phyloP scores from a whole-genome alignment of 2,888 invertebrate genomes.

The Cenopis cana region DNA sequence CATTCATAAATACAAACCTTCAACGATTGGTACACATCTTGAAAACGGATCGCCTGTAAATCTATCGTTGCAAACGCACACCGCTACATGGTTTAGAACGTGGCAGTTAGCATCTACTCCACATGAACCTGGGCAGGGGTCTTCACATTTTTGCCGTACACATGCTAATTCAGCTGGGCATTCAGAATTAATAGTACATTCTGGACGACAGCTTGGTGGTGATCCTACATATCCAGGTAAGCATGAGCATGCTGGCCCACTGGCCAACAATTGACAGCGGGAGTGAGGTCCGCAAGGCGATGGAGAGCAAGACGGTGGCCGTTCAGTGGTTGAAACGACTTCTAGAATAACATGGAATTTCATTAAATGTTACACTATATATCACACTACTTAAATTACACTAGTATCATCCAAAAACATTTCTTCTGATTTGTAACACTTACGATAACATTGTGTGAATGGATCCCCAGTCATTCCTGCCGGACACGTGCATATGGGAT shows the following conservation, averaged over 20 bases:
- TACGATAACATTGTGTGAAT: slow-evolving; percentile 91
- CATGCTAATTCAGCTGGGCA: slow-evolving; percentile 91
- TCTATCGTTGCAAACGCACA: slow-evolving; percentile 90
- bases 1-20: slow-evolving; percentile 60
- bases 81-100: slow-evolving; percentile 92
- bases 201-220: slow-evolving; percentile 92
- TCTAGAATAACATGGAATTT: slow-evolving; percentile 56
- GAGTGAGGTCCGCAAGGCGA: slow-evolving; percentile 95
- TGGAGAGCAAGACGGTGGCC: slow-evolving; percentile 91
- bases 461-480: slow-evolving; percentile 95
- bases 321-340: slow-evolving; percentile 82
- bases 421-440: slow-evolving; percentile 62
- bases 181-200: slow-evolving; percentile 92
- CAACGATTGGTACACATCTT: slow-evolving; percentile 87
- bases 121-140: slow-evolving; percentile 94
- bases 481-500: slow-evolving; percentile 94
- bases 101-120: slow-evolving; percentile 92
- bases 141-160: slow-evolving; percentile 91
- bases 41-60: slow-evolving; percentile 93
- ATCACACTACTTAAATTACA: too few species aligned
- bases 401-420: background rate
- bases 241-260: slow-evolving; percentile 92
- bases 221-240: slow-evolving; percentile 91
- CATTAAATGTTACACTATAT: background rate
- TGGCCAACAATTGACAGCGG: slow-evolving; percentile 90